Percentiles rank a stretch among this genome's conserved stretches.
Conservation (phyloP, 2,888 invertebrate genomes). For the Morpho deidamia region DNA sequence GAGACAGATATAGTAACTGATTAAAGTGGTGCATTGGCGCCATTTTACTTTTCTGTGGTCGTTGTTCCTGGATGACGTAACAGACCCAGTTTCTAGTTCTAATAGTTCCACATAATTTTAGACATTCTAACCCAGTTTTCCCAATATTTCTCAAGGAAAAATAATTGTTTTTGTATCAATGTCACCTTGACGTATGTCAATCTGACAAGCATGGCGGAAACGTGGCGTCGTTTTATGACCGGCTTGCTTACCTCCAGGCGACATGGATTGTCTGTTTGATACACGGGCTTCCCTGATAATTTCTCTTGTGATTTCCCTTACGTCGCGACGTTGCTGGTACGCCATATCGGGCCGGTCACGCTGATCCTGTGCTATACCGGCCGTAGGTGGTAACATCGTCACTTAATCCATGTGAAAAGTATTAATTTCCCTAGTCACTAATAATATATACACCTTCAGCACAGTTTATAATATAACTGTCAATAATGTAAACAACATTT, state of each 20-base stretch:
- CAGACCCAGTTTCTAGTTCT: conserved; percentile 43
- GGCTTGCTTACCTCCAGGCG: conserved; percentile 67
- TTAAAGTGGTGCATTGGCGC: conserved; percentile 53
- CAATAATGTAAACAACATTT: conserved; percentile 27
- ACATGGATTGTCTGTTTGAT: conserved; percentile 62
- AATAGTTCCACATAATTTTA: conserved; percentile 27
- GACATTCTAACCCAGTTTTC: conserved; percentile 34
- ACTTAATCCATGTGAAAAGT: conserved; percentile 63
- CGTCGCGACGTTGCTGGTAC: conserved; percentile 68
- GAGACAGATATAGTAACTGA: conserved; percentile 14
- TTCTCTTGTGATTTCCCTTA: conserved; percentile 66
- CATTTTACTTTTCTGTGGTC: conserved; percentile 69
- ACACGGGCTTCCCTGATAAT: conserved; percentile 68
- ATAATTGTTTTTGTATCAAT: conserved; percentile 68
- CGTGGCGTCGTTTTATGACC: conserved; percentile 64
- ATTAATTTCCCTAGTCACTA: conserved; percentile 18
- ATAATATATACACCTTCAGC: conserved; percentile 7
- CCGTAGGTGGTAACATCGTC: conserved; percentile 74
- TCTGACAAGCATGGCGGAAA: conserved; percentile 77
- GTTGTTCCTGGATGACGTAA: conserved; percentile 65
- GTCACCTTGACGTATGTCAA: conserved; percentile 79
- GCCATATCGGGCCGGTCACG: conserved; percentile 72
- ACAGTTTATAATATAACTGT: conserved; percentile 14
- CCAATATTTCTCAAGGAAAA: conserved; percentile 40
- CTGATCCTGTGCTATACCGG: conserved; percentile 69